Evolutionary conservation across 2,888 invertebrate species (phyloP), one percentile per base, ranked within the genome.

Genomic region (Apamea crenata): DNA sequence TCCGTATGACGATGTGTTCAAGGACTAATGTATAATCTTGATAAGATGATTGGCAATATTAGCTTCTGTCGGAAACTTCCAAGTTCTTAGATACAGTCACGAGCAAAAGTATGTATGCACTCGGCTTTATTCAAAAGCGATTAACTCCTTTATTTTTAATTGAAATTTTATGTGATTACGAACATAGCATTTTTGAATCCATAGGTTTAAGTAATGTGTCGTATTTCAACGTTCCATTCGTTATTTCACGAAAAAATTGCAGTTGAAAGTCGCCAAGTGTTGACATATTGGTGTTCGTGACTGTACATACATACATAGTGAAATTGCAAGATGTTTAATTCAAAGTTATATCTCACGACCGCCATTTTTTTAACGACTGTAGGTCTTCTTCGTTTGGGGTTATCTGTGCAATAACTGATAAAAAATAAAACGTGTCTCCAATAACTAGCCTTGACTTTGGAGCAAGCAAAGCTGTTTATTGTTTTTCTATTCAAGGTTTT

Each of bases 31-130:
- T 63, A 70, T n/a, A 72, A 74, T 77, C 67, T 77, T 74, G 67
- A 56, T 80, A 74, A 77, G 21, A 84, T 70, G 65, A 72, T 84
- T 84, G 72, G 36, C 21, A 69, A 59, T 72, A 61, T 72, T 67
- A 65, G 40, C 18, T 77, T 61, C 14, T 56, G 32, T 66, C 8
- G 18, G 25, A 84, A 72, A 74, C 32, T 69, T 44, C n/a, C 8
- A 56, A 25, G 1, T 67, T 79, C 8, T 47, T n/a, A 47, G n/a
- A 29, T 56, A 25, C 21, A 12, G n/a, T n/a, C n/a, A n/a, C n/a
- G n/a, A n/a, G n/a, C n/a, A n/a, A n/a, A n/a, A n/a, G n/a, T n/a
- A n/a, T n/a, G n/a, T n/a, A n/a, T n/a, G n/a, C n/a, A n/a, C n/a
- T n/a, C n/a, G n/a, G n/a, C n/a, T n/a, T n/a, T n/a, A n/a, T n/a